Percentiles rank a stretch among this genome's conserved stretches.
These are phyloP conservation scores for Bufo bufo DNA, from an alignment of 2,113 vertebrate genomes.

Conservation along the genomic window DNA sequence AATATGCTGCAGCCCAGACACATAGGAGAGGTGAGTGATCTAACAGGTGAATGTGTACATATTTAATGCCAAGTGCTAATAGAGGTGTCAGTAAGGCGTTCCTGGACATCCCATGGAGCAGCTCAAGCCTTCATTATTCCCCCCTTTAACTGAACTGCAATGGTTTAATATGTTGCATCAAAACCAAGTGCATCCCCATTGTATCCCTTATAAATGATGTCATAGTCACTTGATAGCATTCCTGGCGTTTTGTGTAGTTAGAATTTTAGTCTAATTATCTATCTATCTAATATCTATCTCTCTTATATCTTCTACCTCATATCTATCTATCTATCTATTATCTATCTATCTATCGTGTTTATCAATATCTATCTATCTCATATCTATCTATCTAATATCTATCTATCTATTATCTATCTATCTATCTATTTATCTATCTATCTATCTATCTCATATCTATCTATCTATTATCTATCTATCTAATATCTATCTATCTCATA, in stretches of 20 bases:
- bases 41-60: conserved; percentile 73
- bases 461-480: no score
- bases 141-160: conserved; percentile 24
- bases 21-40: conserved; percentile 34
- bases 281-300: background rate
- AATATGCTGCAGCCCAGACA: conserved; percentile 23
- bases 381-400: background rate
- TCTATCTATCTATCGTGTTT: background rate
- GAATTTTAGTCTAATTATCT: background rate
- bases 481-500: conserved; percentile 2
- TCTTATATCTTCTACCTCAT: no score
- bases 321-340: no score
- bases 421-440: conserved; percentile 6
- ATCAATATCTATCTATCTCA: background rate
- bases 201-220: conserved; percentile 21
- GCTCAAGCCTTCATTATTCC: conserved; percentile 39
- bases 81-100: conserved; percentile 71
- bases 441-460: conserved; percentile 2
- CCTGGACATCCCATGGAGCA: conserved; percentile 64
- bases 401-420: conserved; percentile 8
- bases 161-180: conserved; percentile 35
- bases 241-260: background rate
- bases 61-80: conserved; percentile 67
- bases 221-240: background rate
- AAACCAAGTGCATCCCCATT: conserved; percentile 24